Percentiles rank a stretch among this genome's conserved stretches.
phyloP scores from a whole-genome alignment of 2,113 vertebrate species.

The Psophia crepitans region DNA sequence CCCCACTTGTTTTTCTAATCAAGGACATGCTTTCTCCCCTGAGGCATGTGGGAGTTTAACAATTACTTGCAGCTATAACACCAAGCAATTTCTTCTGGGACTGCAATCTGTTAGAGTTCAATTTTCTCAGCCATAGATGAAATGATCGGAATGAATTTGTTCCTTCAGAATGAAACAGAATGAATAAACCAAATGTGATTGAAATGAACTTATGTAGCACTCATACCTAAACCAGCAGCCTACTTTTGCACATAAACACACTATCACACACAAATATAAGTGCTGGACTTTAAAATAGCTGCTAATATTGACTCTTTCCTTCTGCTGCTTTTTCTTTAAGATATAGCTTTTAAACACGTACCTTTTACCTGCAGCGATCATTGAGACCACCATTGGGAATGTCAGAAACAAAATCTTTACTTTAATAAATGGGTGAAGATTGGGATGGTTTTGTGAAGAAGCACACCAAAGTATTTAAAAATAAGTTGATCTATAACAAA shows the following conservation, averaged over 20 bases:
- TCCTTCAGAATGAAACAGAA: constrained; percentile 74
- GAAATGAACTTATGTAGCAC: constrained; percentile 71
- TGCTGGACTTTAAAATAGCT: neutral
- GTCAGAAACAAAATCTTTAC: neutral
- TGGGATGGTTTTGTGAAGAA: neutral
- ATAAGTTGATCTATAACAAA: neutral
- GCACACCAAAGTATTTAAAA: neutral
- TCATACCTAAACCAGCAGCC: constrained; percentile 52
- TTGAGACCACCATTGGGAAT: neutral
- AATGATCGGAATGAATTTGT: constrained; percentile 79
- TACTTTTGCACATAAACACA: neutral
- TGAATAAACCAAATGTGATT: constrained; percentile 78
- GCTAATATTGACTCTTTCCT: neutral
- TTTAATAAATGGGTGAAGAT: neutral
- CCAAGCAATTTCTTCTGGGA: constrained; percentile 77
- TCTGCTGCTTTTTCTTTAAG: neutral
- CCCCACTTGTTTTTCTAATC: constrained; percentile 73
- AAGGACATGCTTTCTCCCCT: constrained; percentile 70
- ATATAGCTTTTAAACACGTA: neutral
- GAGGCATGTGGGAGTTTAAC: constrained; percentile 75
- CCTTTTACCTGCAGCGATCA: neutral
- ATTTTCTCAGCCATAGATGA: constrained; percentile 76
- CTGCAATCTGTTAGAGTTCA: constrained; percentile 79
- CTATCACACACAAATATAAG: neutral
- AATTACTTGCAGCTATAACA: constrained; percentile 79